Evolutionary conservation across 2,113 vertebrate species (phyloP), one percentile per base, ranked within the genome.

Genomic region (Picathartes gymnocephalus): DNA sequence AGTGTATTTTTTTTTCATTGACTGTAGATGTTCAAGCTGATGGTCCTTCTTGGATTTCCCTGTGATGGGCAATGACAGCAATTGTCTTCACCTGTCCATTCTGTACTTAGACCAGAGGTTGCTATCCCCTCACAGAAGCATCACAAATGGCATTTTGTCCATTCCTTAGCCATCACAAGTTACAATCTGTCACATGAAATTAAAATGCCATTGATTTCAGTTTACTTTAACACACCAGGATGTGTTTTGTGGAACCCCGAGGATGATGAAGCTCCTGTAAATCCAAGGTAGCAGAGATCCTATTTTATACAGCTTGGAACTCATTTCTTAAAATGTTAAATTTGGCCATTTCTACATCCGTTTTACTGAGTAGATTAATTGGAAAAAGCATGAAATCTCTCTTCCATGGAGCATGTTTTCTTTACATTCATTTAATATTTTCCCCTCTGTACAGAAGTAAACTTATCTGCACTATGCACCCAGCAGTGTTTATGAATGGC

Each of bases 381-480:
- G 74, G 71, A 76, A 90, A 57, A 94, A 65, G 12, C 22, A 56
- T 28, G 33, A 86, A 88, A 80, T 81, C 62, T 90, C 51, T 87
- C 78, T 86, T 42, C 42, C 42, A 42, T n/a, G 51, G 28, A 90
- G 15, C 39, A 81, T 40, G 31, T 18, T 94, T 91, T 80, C 50
- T 88, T 82, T 81, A 60, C 9, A 24, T 51, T 83, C 19, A 48
- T 74, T 94, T 80, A 60, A 83, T 40, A 85, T 62, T 83, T 47
- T 86, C 18, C 30, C 15, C 28, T 82, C 51, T 77, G 39, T 44
- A 78, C 18, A 88, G 87, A 78, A 70, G 74, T 90, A 69, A 95
- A 95, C 42, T 86, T 95, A 95, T 92, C 94, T 86, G 22, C 51
- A 64, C 64, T 45, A 2, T 88, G 81, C 93, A 96, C 88, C 78